Base-by-base conservation (phyloP, 2,113 vertebrate genomes). In the Genyomyrus donnyi region DNA sequence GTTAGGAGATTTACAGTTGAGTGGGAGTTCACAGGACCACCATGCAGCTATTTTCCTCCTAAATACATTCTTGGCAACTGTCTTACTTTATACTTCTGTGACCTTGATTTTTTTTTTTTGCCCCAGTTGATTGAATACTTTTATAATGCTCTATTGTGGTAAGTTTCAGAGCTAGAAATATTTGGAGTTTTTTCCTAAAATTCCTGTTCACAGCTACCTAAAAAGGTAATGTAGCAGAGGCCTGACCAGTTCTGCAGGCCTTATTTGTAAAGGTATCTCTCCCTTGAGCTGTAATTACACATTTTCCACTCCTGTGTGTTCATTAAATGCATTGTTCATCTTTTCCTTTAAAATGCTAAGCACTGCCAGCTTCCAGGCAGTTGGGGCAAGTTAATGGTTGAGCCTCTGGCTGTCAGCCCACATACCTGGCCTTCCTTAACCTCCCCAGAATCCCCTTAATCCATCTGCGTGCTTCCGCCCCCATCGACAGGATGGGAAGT, bases 341-440 rank as follows among this genome's bases (percentile, higher is more conserved):
- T 88, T 58, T 58, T 39, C 66, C 88, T 91, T 83, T 66, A 89
- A 19, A 45, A 46, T 45, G n/a, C 45, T 11, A 62, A 56, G 11
- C 24, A 46, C 4, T 19, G 19, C 70, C 39, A 88, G 52, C 31
- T 24, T 49, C 83, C 42, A 53, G 49, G 89, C 13, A 17, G 83
- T 66, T 53, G 80, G 58, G 91, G 92, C 91, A 92, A 90, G 93
- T 93, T 93, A 93, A 93, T 93, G 90, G 84, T 91, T 92, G 91
- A 90, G 90, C 89, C 62, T 52, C 89, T 92, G 90, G 91, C 93
- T 89, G 90, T 39, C 27, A 6, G 35, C 74, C 86, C 24, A 91
- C 90, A 92, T 93, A 94, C 93, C 91, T 91, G 91, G 91, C 93
- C 93, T 91, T 92, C 91, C 91, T 92, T 92, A 90, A 93, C 93